Evolutionary conservation across 2,113 vertebrate genomes (phyloP).

Genomic region (Pogona vitticeps): DNA sequence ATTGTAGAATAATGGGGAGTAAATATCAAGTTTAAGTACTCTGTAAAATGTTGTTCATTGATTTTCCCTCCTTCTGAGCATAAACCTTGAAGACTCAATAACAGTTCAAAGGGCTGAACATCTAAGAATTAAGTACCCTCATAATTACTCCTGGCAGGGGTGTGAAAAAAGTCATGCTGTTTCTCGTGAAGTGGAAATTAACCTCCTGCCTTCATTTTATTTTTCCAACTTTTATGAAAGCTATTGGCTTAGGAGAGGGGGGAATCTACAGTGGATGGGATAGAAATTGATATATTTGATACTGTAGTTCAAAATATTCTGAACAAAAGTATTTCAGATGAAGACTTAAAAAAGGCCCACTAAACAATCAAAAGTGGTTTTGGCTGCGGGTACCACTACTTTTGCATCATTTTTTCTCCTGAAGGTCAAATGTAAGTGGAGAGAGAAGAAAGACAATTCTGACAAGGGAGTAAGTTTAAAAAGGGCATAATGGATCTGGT

Average conservation of each 20-base stretch:
- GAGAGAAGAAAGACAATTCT: neutral
- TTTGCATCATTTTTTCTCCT: neutral
- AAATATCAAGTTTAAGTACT: slow-evolving; percentile 28
- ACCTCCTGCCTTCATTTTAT: slow-evolving; percentile 34
- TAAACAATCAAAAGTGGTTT: neutral
- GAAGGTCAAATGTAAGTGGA: neutral
- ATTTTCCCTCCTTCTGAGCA: slow-evolving; percentile 34
- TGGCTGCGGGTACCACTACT: neutral
- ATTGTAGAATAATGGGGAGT: slow-evolving; percentile 27
- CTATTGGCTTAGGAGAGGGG: slow-evolving; percentile 30
- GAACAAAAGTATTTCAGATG: neutral
- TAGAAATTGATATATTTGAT: slow-evolving; percentile 26
- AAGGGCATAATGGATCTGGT: neutral
- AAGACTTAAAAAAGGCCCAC: neutral
- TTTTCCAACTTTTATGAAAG: slow-evolving; percentile 47
- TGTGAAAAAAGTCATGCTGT: slow-evolving; percentile 33
- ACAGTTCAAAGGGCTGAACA: slow-evolving; percentile 53
- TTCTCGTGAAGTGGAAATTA: slow-evolving; percentile 51
- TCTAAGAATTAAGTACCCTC: slow-evolving; percentile 49
- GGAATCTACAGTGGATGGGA: neutral
- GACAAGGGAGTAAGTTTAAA: neutral
- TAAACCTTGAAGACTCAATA: slow-evolving; percentile 44
- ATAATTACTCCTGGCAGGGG: slow-evolving; percentile 52
- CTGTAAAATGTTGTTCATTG: slow-evolving; percentile 22
- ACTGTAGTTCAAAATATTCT: slow-evolving; percentile 20